A percentile compares a stretch with the other conserved stretches of the same genome.
Evolutionary conservation across 2,113 vertebrate species (phyloP).

Genomic region (Talpa occidentalis): DNA sequence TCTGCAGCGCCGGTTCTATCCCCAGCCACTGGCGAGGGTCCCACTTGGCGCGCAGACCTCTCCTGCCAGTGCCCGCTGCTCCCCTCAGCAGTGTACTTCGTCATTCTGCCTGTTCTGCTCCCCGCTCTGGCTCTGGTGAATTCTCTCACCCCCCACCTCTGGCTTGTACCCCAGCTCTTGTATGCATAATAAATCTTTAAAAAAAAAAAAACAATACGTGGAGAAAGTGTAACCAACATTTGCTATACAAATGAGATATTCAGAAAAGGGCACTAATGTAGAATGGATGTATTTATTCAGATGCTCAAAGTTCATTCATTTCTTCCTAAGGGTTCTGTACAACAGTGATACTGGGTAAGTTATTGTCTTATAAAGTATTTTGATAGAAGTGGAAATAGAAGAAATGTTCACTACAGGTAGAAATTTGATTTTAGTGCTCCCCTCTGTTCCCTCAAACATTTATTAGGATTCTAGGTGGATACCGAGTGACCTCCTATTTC

Average conservation of each 20-base stretch:
- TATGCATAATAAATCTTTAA: too few relatives aligned
- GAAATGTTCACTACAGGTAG: neutral
- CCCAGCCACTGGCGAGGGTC: too few relatives aligned
- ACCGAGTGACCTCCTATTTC: neutral
- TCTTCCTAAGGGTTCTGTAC: neutral
- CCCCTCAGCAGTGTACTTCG: too few relatives aligned
- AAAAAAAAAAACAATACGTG: constrained; percentile 41
- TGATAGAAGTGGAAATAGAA: neutral
- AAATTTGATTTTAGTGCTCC: neutral
- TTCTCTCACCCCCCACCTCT: too few relatives aligned
- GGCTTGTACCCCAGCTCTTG: too few relatives aligned
- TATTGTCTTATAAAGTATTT: neutral
- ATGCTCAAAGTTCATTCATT: neutral
- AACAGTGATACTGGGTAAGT: neutral
- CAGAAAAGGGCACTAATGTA: neutral
- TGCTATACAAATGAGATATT: constrained; percentile 28
- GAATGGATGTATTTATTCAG: neutral
- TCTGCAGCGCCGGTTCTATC: too few relatives aligned
- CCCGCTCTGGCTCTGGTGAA: too few relatives aligned
- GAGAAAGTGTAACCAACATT: constrained; percentile 25
- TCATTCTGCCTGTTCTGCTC: too few relatives aligned
- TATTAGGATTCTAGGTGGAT: neutral
- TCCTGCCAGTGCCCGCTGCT: too few relatives aligned
- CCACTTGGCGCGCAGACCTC: too few relatives aligned
- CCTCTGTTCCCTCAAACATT: neutral